phyloP scores from a whole-genome alignment of 1,140 invertebrate species.

The Drosophila pseudoananassae region DNA sequence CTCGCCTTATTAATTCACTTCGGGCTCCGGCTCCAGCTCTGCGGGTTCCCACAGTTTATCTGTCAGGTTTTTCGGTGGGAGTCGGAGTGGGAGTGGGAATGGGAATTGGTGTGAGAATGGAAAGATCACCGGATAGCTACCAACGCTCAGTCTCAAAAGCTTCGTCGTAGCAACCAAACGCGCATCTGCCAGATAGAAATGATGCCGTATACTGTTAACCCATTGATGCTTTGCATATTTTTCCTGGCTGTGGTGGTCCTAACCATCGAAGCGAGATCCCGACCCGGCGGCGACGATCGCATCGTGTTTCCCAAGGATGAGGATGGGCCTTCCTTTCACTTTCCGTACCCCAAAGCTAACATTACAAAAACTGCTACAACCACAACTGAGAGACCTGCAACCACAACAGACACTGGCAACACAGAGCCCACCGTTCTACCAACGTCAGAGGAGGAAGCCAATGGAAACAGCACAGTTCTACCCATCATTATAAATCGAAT shows the following conservation, averaged over 20 bases:
- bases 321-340: not conserved
- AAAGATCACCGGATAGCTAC: constrained; percentile 20
- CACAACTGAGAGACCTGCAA: not conserved
- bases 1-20: constrained; percentile 16
- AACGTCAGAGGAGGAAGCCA: constrained; percentile 4
- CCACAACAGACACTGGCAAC: not conserved
- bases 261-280: constrained; percentile 22
- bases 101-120: constrained; percentile 1
- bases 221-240: constrained; percentile 7
- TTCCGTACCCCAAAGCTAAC: not conserved
- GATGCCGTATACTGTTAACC: constrained; percentile 12
- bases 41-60: constrained; percentile 15
- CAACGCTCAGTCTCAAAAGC: constrained; percentile 44
- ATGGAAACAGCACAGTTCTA: constrained; percentile 9
- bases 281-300: constrained; percentile 37
- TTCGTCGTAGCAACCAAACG: constrained; percentile 58
- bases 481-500: constrained; percentile 57
- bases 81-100: constrained; percentile 7
- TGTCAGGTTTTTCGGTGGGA: constrained; percentile 13
- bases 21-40: constrained; percentile 6
- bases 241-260: constrained; percentile 26
- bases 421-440: not conserved
- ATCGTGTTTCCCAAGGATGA: constrained; percentile 58
- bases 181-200: constrained; percentile 10
- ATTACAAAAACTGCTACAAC: not conserved